Evolutionary conservation across 2,113 vertebrate species (phyloP).

Genomic region (Pongo pygmaeus): DNA sequence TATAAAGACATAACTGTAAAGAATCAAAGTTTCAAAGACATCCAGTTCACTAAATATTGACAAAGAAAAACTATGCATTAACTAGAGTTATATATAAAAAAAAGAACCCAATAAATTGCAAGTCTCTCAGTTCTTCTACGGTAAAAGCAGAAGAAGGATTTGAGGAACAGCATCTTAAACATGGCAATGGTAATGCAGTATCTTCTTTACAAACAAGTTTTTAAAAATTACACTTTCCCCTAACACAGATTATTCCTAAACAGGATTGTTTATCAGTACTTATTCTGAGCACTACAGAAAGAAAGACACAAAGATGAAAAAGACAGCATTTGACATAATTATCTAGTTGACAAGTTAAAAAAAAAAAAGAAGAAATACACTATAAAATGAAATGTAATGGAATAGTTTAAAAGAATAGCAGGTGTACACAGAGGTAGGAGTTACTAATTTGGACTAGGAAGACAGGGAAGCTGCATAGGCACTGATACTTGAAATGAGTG

Average conservation of each 20-base stretch:
- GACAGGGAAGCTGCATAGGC: not conserved
- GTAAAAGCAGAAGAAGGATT: not conserved
- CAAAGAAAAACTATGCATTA: not conserved
- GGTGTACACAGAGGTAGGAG: rapidly evolving
- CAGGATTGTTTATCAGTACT: not conserved
- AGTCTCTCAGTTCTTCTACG: not conserved
- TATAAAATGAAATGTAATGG: not conserved
- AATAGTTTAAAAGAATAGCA: not conserved
- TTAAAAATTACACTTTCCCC: not conserved
- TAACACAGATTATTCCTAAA: not conserved
- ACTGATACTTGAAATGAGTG: not conserved
- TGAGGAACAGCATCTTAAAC: not conserved
- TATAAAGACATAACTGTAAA: not conserved
- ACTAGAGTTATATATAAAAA: not conserved
- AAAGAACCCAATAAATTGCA: not conserved
- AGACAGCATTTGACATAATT: not conserved
- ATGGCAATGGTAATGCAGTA: not conserved
- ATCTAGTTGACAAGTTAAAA: not conserved
- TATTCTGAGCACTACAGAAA: not conserved
- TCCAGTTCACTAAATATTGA: not conserved
- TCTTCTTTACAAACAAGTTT: not conserved
- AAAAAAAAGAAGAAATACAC: not conserved
- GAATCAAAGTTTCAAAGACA: not conserved
- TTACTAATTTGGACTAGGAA: not conserved
- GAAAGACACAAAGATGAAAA: not conserved